Base-by-base conservation (phyloP, 2,797 vertebrate species). In the Cirrhinus molitorella region DNA sequence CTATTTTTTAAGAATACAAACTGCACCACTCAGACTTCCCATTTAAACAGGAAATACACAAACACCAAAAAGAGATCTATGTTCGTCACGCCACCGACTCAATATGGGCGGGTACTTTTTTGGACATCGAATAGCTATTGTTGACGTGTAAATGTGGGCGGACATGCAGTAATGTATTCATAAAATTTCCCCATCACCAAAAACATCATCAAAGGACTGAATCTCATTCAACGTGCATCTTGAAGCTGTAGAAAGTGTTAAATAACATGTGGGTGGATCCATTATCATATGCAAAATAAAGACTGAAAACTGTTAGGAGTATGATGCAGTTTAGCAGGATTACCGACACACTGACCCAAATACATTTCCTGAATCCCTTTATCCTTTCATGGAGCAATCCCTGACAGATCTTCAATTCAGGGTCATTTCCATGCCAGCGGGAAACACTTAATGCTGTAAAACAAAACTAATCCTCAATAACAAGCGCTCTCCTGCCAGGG, bases 401-500 rank as follows among this genome's bases (percentile, higher is more conserved):
- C 63, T 70, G 78, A 81, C 79, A 85, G 76, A 74, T 75, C 79
- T 70, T 63, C 61, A 57, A 72, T 59, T 83, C 66, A 65, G 75
- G 57, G 55, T 65, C 23, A 72, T 72, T 84, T 79, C 80, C 66
- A 67, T 43, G 43, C 47, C 57, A 68, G 67, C 19, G 13, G 37
- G 57, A 79, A 73, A 71, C 77, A 80, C 23, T 72, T 73, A 76
- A 76, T 76, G 37, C 59, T 68, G 21, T 57, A 59, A 80, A 57
- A 73, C 49, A 83, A 83, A 70, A 85, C 59, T 72, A 79, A 84
- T 72, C 77, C 77, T 79, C 67, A 17, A 45, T 59, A 74, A 80
- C 55, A 57, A 8, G 23, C 63, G 21, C 34, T 73, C 68, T 72
- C 37, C 59, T 40, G 57, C 47, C 67, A 53, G 23, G 43, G n/a